Evolutionary conservation across 2,888 invertebrate genomes (phyloP), one percentile per base, ranked within the genome.

Genomic region (Lycophotia porphyrea): DNA sequence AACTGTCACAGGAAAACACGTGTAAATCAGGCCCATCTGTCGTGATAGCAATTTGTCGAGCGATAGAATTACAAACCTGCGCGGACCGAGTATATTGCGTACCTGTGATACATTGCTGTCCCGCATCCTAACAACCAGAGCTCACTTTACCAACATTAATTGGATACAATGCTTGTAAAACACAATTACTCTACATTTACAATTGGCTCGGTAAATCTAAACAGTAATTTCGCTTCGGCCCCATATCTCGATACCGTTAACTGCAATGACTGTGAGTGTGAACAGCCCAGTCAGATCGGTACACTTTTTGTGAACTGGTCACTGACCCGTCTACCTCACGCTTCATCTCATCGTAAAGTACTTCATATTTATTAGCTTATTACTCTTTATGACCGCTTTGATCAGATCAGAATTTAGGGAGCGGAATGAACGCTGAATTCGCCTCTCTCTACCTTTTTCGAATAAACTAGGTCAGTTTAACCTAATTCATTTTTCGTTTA

Each of bases 281-380:
- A 88, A 87, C 87, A 82, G 76, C 76, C 80, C 74, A 71, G 85
- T 81, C 71, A 85, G 88, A 90, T 88, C 87, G 88, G 88, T 88
- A 89, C 83, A 88, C 86, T 92, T 93, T 93, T 93, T 93, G 88
- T 90, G 84, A 83, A 74, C 78, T 91, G 93, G 92, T 92, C 93
- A 88, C 90, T 90, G 93, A 93, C 91, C 92, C 82, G 85, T 84
- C 80, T 82, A 82, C 84, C 79, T 68, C 74, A 69, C 74, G 72
- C 70, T 81, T 74, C 80, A 82, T 82, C 81, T 78, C 76, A 61
- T 79, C 42, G 74, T 76, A 69, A 66, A 68, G 71, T 81, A 74
- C 76, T 61, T 63, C 63, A 81, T 67, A 78, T 86, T 84, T 84
- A 73, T 84, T 84, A 73, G 49, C 82, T 83, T 84, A 65, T 76